Evolutionary conservation across 1,140 invertebrate species (phyloP).

Genomic region (Conopomorpha cramerella): DNA sequence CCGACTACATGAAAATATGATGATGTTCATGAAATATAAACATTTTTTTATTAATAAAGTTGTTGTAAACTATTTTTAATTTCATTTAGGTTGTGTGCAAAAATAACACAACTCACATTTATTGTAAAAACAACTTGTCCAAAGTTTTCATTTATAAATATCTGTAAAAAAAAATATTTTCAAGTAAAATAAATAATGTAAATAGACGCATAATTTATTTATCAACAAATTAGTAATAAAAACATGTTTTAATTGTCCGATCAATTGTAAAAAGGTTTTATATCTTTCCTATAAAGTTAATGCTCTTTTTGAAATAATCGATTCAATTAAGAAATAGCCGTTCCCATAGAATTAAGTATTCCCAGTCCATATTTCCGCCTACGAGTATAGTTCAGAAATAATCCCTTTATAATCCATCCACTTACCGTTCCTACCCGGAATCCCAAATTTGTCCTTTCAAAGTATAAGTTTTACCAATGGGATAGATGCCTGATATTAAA

Average conservation of each 20-base stretch:
- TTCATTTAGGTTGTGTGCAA: background rate
- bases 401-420: no score
- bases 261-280: background rate
- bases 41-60: background rate
- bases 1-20: background rate
- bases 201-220: background rate
- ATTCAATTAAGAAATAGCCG: no score
- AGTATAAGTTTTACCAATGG: no score
- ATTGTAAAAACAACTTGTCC: background rate
- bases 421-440: no score
- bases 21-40: background rate
- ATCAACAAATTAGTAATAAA: background rate
- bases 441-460: no score
- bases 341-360: no score
- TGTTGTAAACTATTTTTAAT: background rate
- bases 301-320: background rate
- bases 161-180: background rate
- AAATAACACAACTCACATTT: background rate
- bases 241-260: background rate
- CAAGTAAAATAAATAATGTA: background rate
- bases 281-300: background rate
- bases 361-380: no score
- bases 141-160: background rate
- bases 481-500: no score
- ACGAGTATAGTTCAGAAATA: no score